Evolutionary conservation across 2,113 vertebrate species (phyloP), one percentile per base, ranked within the genome.

Genomic region (Varanus komodoensis): DNA sequence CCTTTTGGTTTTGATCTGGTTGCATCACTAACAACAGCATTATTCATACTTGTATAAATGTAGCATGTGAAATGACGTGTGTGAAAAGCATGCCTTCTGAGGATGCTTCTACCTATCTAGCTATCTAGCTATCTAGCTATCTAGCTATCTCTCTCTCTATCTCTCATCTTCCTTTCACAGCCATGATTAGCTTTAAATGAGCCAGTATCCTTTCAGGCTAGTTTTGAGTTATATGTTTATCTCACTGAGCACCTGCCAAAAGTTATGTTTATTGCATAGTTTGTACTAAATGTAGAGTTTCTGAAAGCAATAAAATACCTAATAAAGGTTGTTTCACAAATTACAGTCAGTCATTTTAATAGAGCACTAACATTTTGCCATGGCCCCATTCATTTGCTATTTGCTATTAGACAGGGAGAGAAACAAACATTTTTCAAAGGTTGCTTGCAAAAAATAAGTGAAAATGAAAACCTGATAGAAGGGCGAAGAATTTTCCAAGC

Each of bases 241-340:
- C 91, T 92, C 94, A 90, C 87, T 52, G 83, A 87, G 12, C 87
- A 92, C 89, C 93, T 94, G 95, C 94, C 94, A 95, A 94, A 93
- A 95, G 86, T 90, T 82, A 93, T 93, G 92, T 94, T 95, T 95
- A 95, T 95, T 82, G 92, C 89, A 77, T 94, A 93, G 87, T 93
- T 93, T 94, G 92, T 93, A 95, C 94, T 94, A 94, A 96, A 95
- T 96, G 95, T 91, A 91, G 92, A 93, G 93, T 96, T 95, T 96
- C 92, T 93, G 87, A 95, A 94, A 92, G 91, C 87, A 94, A 96
- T 96, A 96, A 95, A 95, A 78, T 82, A 90, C 89, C 50, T 92
- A 95, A 95, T 89, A 91, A 89, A 90, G 91, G 93, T 95, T 92
- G 74, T 95, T 96, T 94, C 91, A 94, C 89, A 93, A 95, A 96